Evolutionary conservation across 2,888 invertebrate genomes (phyloP).

Genomic region (Saturnia pavonia): DNA sequence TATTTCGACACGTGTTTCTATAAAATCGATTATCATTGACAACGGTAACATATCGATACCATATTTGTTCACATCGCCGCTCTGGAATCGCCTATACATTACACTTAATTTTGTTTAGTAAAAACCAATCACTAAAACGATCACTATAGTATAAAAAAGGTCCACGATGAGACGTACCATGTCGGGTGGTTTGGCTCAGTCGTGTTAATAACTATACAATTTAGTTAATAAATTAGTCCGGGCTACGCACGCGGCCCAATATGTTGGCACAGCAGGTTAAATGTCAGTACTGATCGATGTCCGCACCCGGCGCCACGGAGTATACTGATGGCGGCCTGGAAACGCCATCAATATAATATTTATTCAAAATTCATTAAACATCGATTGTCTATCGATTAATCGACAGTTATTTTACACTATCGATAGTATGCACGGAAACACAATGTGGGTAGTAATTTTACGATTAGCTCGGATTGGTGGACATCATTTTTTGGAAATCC

Average conservation of each 20-base stretch:
- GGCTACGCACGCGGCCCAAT: conserved; percentile 42
- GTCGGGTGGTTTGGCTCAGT: conserved; percentile 43
- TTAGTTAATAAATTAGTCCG: conserved; percentile 30
- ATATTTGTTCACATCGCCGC: neutral
- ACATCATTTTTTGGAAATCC: too few species aligned
- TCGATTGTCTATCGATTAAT: too few species aligned
- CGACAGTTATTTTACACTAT: too few species aligned
- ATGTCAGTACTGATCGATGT: conserved; percentile 72
- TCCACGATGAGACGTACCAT: conserved; percentile 21
- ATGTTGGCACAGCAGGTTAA: conserved; percentile 57
- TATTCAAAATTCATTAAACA: neutral
- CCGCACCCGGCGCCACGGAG: conserved; percentile 68
- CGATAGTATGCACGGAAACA: too few species aligned
- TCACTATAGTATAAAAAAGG: conserved; percentile 5
- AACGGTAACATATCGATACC: neutral
- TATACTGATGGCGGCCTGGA: conserved; percentile 75
- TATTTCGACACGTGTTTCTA: neutral
- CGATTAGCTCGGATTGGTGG: too few species aligned
- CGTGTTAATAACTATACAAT: conserved; percentile 32
- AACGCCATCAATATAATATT: conserved; percentile 15
- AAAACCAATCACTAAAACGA: conserved; percentile 2
- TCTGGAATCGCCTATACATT: neutral
- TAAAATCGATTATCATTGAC: neutral
- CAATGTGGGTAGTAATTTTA: too few species aligned
- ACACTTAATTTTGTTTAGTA: neutral